These are phyloP conservation scores for Epinephelus lanceolatus DNA, from an alignment of 2,113 vertebrate species.

Conservation along the genomic window DNA sequence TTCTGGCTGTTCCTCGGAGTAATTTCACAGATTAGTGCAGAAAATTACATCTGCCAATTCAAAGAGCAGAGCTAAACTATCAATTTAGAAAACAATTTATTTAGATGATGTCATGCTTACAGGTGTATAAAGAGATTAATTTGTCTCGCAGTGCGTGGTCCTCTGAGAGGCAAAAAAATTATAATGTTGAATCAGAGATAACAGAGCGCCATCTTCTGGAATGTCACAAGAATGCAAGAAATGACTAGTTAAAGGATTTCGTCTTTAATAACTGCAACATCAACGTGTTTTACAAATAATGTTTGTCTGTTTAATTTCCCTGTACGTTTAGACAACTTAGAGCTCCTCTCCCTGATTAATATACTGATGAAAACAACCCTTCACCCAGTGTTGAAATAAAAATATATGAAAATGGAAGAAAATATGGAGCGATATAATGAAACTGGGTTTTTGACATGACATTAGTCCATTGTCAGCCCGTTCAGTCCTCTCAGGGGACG, in stretches of 20 bases:
- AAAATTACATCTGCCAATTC: background rate
- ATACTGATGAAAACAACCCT: background rate
- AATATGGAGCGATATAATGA: conserved; percentile 21
- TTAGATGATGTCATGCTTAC: conserved; percentile 18
- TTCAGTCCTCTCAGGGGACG: conserved; percentile 6
- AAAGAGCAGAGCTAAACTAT: conserved; percentile 5
- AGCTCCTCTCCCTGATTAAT: background rate
- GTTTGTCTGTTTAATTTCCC: background rate
- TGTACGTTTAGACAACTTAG: conserved; percentile 43
- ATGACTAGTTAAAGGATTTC: background rate
- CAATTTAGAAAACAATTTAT: conserved; percentile 18
- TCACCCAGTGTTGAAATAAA: conserved; percentile 41
- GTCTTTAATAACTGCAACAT: background rate
- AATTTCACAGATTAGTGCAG: conserved; percentile 27
- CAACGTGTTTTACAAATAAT: conserved; percentile 2
- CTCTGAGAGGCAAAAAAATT: conserved; percentile 10
- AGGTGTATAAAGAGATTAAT: conserved; percentile 39
- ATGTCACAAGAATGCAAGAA: conserved; percentile 35
- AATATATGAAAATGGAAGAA: conserved; percentile 23
- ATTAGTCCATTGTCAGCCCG: background rate
- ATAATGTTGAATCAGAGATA: conserved; percentile 30
- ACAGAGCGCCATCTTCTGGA: conserved; percentile 70
- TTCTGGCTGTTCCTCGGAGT: background rate
- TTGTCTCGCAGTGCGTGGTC: conserved; percentile 12
- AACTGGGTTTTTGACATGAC: background rate